A percentile compares a stretch with the other conserved stretches of the same genome.
Conservation (phyloP, 2,888 invertebrate genomes). For the Rhagium mordax region DNA sequence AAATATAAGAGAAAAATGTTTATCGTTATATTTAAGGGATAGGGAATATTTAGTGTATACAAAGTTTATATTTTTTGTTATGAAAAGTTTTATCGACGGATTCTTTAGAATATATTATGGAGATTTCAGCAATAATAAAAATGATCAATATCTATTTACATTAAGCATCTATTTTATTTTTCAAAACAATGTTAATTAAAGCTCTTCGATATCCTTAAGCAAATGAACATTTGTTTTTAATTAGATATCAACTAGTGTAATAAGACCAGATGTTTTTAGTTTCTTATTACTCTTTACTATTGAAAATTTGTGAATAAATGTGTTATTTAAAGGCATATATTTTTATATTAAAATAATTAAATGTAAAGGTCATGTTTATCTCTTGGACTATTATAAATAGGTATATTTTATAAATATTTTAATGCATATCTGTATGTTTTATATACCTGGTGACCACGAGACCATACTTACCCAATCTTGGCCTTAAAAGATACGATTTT, state of each 20-base stretch:
- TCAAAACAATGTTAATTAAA: no score
- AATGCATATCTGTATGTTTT: no score
- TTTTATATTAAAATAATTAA: slow-evolving; percentile 18
- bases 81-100: background rate
- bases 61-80: background rate
- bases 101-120: background rate
- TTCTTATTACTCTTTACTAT: background rate
- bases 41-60: background rate
- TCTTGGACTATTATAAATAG: background rate
- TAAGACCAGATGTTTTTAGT: no score
- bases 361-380: slow-evolving; percentile 1
- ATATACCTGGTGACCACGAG: no score
- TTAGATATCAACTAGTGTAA: no score
- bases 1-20: background rate
- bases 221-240: background rate
- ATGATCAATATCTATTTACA: background rate
- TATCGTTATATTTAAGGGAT: background rate
- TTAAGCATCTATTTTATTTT: background rate
- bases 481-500: no score
- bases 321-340: background rate
- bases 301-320: background rate
- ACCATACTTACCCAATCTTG: no score
- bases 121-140: background rate
- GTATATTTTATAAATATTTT: slow-evolving; percentile 7
- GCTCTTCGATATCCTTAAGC: no score